Evolutionary conservation across 2,113 vertebrate species (phyloP).

Genomic region (Vidua chalybeata): DNA sequence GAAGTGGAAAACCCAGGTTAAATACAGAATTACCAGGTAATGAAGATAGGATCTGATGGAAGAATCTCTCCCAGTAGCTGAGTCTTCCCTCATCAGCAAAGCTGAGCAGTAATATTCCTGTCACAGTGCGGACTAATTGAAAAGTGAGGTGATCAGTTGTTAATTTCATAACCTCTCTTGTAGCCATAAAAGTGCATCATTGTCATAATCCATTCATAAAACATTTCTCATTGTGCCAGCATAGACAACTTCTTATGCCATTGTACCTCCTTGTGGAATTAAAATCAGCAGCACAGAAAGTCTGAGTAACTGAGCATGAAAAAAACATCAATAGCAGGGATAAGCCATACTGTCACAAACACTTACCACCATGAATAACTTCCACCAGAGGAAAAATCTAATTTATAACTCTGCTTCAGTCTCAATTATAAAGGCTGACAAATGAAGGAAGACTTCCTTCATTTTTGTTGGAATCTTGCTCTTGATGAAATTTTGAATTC

Average conservation of each 20-base stretch:
- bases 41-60: background rate
- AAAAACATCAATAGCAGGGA: background rate
- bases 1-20: background rate
- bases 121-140: background rate
- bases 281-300: constrained; percentile 12
- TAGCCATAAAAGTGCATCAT: background rate
- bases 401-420: constrained; percentile 2
- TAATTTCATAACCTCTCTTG: background rate
- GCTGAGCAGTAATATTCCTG: background rate
- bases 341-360: background rate
- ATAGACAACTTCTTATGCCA: background rate
- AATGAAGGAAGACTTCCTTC: background rate
- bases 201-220: background rate
- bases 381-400: background rate
- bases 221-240: background rate
- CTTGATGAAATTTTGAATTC: background rate
- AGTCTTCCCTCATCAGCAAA: background rate
- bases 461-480: background rate
- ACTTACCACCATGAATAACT: background rate
- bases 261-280: background rate
- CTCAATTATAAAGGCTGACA: background rate
- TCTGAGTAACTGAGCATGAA: background rate
- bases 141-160: background rate
- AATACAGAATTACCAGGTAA: background rate
- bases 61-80: background rate